Conservation (phyloP, 2,888 invertebrate species). For the Pollenia amentaria region DNA sequence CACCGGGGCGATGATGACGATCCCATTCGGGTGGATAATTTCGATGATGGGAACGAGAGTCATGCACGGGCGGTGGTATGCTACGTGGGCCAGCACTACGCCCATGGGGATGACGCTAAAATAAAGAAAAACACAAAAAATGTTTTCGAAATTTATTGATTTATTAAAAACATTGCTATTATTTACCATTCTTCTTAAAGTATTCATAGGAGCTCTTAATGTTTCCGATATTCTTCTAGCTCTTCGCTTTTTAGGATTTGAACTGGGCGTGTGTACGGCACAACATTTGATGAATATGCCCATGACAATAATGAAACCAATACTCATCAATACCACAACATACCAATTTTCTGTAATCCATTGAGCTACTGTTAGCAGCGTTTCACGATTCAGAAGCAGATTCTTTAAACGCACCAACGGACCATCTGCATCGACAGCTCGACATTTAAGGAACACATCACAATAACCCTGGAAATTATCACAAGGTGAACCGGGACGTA, state of each 20-base stretch:
- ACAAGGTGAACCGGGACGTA: constrained; percentile 98
- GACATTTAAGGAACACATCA: constrained; percentile 99
- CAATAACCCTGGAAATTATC: constrained; percentile 99
- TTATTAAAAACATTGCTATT: neutral
- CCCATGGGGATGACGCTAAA: constrained; percentile 84
- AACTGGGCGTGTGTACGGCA: constrained; percentile 99
- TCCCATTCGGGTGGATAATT: constrained; percentile 83
- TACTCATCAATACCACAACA: constrained; percentile 95
- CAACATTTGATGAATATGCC: constrained; percentile 99
- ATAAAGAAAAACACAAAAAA: neutral
- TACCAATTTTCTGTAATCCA: constrained; percentile 99
- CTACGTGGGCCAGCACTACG: constrained; percentile 84
- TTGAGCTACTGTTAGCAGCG: constrained; percentile 93
- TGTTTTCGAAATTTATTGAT: neutral
- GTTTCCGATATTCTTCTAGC: constrained; percentile 97
- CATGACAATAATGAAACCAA: constrained; percentile 97
- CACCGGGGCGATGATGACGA: constrained; percentile 78
- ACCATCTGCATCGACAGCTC: constrained; percentile 99
- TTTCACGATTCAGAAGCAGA: constrained; percentile 95
- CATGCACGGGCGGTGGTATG: constrained; percentile 86
- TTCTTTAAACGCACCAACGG: constrained; percentile 98
- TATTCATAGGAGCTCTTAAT: constrained; percentile 95
- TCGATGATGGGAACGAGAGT: constrained; percentile 81
- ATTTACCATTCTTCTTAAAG: constrained; percentile 93
- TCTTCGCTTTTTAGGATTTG: constrained; percentile 98